Percentiles rank a stretch among this genome's conserved stretches.
Evolutionary conservation across 2,888 invertebrate species (phyloP).

Genomic region (Heliconius sara): DNA sequence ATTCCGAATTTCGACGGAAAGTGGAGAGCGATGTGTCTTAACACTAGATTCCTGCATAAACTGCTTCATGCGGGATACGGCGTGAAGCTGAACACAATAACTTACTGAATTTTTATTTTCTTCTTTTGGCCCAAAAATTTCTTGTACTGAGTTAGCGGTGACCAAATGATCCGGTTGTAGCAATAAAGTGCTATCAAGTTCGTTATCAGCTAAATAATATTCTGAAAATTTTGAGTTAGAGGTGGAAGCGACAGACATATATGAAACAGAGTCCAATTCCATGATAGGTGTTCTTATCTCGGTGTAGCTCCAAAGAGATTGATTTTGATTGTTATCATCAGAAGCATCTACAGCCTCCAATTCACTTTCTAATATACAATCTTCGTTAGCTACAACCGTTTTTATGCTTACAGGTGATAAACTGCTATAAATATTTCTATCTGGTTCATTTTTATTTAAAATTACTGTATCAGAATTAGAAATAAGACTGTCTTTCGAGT

Average conservation of each 20-base stretch:
- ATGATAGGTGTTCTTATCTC: conserved; percentile 33
- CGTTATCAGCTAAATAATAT: conserved; percentile 63
- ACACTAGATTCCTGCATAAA: neutral
- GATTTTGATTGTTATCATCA: conserved; percentile 43
- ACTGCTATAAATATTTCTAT: conserved; percentile 47
- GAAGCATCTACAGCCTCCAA: conserved; percentile 47
- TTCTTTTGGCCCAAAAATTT: conserved; percentile 70
- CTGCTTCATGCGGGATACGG: neutral
- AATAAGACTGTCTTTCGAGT: conserved; percentile 45
- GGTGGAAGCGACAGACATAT: conserved; percentile 62
- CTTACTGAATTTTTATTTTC: conserved; percentile 56
- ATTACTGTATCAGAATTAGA: conserved; percentile 56
- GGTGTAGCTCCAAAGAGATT: conserved; percentile 50
- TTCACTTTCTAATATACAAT: conserved; percentile 51
- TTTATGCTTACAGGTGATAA: conserved; percentile 55
- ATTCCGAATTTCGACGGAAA: too few relatives aligned
- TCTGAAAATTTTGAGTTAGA: conserved; percentile 66
- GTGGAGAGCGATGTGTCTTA: neutral
- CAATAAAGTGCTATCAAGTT: conserved; percentile 50
- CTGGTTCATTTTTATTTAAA: conserved; percentile 50
- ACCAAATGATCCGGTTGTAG: conserved; percentile 35
- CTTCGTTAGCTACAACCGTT: conserved; percentile 54
- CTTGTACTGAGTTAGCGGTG: conserved; percentile 57
- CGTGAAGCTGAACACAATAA: neutral
- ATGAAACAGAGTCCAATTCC: conserved; percentile 64